Conservation (phyloP, 2,888 invertebrate genomes). For the Coremacera marginata region DNA sequence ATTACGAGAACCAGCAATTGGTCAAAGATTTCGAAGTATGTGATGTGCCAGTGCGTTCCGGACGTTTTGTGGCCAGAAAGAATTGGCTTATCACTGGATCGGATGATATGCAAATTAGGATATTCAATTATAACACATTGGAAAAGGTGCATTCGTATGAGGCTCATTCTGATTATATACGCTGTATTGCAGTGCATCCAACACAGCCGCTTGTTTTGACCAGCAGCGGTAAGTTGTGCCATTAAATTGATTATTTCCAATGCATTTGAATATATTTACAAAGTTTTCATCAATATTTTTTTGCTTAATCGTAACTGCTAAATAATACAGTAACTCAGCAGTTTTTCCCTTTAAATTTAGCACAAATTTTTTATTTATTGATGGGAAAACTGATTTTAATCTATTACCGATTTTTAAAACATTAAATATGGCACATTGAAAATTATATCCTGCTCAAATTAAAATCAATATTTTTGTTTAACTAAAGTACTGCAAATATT, state of each 20-base stretch:
- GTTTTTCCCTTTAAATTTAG: too few species aligned
- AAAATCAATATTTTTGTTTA: background rate
- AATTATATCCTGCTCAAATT: background rate
- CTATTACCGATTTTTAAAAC: too few species aligned
- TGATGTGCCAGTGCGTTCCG: constrained; percentile 95
- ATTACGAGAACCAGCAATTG: constrained; percentile 93
- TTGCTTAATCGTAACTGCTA: too few species aligned
- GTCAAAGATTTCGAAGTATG: constrained; percentile 94
- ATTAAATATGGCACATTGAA: background rate
- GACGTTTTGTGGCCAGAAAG: constrained; percentile 96
- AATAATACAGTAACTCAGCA: too few species aligned
- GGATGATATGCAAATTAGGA: constrained; percentile 94
- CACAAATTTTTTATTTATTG: too few species aligned
- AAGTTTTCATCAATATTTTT: too few species aligned
- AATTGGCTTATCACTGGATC: constrained; percentile 99
- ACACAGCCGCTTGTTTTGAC: constrained; percentile 97
- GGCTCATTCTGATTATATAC: constrained; percentile 98
- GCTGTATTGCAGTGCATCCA: constrained; percentile 96
- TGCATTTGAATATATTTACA: too few species aligned
- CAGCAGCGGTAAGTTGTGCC: constrained; percentile 83
- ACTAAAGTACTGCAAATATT: background rate
- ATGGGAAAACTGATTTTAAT: too few species aligned
- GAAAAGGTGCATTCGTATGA: constrained; percentile 96
- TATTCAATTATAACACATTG: constrained; percentile 98
- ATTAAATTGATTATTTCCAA: too few species aligned